phyloP scores from a whole-genome alignment of 2,113 vertebrate genomes.

The Verasper variegatus region DNA sequence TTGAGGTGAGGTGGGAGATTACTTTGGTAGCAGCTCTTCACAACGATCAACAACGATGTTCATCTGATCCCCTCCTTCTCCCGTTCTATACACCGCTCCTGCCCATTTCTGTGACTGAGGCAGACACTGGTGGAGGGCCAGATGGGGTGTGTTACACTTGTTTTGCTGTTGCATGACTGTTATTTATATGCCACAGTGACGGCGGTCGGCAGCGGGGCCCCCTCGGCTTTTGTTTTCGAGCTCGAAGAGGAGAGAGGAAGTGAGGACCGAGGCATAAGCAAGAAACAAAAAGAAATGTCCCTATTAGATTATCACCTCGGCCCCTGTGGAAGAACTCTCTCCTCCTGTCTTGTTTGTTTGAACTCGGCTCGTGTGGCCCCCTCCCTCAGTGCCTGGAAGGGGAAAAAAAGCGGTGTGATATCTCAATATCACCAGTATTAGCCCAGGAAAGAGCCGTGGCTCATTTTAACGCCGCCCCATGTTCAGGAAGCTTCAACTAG shows the following conservation, averaged over 20 bases:
- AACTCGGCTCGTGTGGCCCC: constrained; percentile 16
- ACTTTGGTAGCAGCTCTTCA: too few relatives aligned
- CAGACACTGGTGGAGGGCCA: constrained; percentile 68
- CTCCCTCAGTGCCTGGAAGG: background rate
- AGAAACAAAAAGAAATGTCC: constrained; percentile 72
- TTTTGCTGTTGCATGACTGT: constrained; percentile 67
- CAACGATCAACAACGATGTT: too few relatives aligned
- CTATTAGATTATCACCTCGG: constrained; percentile 77
- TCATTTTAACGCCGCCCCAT: constrained; percentile 75
- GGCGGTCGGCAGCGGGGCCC: constrained; percentile 34
- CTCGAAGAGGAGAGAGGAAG: constrained; percentile 37
- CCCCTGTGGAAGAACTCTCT: constrained; percentile 61
- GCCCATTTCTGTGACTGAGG: constrained; percentile 52
- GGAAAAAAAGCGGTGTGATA: constrained; percentile 60
- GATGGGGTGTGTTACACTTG: constrained; percentile 80
- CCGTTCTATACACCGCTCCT: constrained; percentile 10
- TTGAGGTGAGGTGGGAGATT: constrained; percentile 35
- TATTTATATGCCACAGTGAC: constrained; percentile 75
- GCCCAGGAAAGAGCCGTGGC: constrained; percentile 64
- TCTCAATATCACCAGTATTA: constrained; percentile 75
- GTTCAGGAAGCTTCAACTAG: constrained; percentile 68
- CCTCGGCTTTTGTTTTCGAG: constrained; percentile 62
- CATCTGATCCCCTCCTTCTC: constrained; percentile 33
- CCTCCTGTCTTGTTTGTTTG: constrained; percentile 40
- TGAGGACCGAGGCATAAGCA: constrained; percentile 30